phyloP scores from a whole-genome alignment of 2,113 vertebrate genomes.

The Microtus pennsylvanicus region DNA sequence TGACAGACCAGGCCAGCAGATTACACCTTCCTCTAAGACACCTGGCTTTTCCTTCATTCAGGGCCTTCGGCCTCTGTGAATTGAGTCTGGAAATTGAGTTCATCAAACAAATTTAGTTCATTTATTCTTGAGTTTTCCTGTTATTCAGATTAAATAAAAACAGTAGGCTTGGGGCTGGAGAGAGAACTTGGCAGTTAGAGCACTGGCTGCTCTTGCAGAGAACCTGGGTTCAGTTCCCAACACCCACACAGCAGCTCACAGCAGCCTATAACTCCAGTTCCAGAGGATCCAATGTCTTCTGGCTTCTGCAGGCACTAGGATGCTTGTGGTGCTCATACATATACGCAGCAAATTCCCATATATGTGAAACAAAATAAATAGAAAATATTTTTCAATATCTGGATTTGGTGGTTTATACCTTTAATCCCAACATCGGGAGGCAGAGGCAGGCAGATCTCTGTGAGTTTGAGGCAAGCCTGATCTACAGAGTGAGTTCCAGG shows the following conservation, averaged over 20 bases:
- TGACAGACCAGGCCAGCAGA: too few species aligned
- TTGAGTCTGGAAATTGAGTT: not conserved
- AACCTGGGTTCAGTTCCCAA: not conserved
- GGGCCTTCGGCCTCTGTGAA: not conserved
- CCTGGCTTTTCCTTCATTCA: not conserved
- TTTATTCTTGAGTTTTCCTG: not conserved
- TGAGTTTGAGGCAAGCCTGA: not conserved
- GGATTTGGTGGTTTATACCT: not conserved
- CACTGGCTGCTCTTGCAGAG: not conserved
- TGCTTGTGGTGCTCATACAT: not conserved
- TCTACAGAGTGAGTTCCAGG: not conserved
- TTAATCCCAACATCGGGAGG: not conserved
- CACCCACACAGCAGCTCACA: not conserved
- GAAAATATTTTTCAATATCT: not conserved
- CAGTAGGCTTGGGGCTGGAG: not conserved
- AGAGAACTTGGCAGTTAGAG: not conserved
- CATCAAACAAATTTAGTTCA: not conserved
- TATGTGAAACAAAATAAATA: not conserved
- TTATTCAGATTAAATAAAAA: not conserved
- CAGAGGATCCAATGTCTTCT: not conserved
- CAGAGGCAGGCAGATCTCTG: not conserved
- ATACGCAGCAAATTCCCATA: not conserved
- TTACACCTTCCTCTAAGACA: not conserved
- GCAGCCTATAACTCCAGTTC: not conserved
- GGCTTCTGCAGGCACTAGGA: not conserved